phyloP scores from a whole-genome alignment of 2,888 invertebrate genomes.

The Eristalinus aeneus region DNA sequence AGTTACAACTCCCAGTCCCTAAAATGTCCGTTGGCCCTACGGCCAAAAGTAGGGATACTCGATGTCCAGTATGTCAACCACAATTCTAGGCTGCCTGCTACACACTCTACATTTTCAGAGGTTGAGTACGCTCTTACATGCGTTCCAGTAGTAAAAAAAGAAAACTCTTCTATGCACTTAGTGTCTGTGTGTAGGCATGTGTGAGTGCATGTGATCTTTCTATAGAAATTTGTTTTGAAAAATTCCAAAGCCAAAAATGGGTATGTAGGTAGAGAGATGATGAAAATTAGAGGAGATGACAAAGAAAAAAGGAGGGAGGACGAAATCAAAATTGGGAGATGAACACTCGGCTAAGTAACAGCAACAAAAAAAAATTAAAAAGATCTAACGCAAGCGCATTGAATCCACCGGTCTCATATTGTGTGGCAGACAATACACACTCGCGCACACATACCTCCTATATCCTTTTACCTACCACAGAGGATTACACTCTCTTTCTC shows the following conservation, averaged over 20 bases:
- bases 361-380: constrained; percentile 18
- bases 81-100: neutral
- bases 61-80: neutral
- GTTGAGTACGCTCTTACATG: neutral
- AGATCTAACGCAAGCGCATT: constrained; percentile 67
- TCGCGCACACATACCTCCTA: neutral
- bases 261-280: neutral
- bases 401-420: constrained; percentile 53
- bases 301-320: constrained; percentile 5
- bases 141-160: constrained; percentile 6
- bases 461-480: constrained; percentile 30
- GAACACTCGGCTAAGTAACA: neutral
- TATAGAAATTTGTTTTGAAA: constrained; percentile 64
- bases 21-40: neutral
- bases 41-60: neutral
- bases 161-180: neutral
- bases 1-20: neutral
- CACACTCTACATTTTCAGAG: neutral
- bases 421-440: neutral
- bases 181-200: neutral
- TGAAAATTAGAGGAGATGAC: neutral
- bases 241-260: constrained; percentile 57
- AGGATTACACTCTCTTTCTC: constrained; percentile 1
- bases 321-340: constrained; percentile 38
- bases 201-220: constrained; percentile 16